Percentiles rank a stretch among this genome's conserved stretches.
These are phyloP conservation scores for Cinclus mexicanus DNA, from an alignment of 2,113 vertebrate species.

Conservation along the genomic window DNA sequence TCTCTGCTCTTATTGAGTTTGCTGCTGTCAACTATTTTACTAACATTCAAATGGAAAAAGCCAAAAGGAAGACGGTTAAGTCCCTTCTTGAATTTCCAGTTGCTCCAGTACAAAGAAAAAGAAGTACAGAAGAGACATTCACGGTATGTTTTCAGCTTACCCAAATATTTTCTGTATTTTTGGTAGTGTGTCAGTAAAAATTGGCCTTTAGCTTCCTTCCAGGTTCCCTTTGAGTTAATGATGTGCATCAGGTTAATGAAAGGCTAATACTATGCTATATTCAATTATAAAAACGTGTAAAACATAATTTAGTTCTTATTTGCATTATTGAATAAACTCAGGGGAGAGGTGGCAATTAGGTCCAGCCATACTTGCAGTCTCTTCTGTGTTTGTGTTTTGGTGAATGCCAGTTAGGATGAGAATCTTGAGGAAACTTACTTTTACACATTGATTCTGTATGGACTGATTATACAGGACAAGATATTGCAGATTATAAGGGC, in stretches of 20 bases:
- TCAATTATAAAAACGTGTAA: neutral
- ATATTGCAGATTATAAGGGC: neutral
- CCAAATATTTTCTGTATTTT: neutral
- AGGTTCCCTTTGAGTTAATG: neutral
- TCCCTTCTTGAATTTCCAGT: conserved; percentile 78
- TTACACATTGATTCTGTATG: neutral
- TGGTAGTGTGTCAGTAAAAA: neutral
- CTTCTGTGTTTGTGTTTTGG: neutral
- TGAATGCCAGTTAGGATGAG: neutral
- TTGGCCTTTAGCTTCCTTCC: neutral
- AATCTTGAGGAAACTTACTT: neutral
- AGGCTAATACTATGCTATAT: neutral
- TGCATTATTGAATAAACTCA: neutral
- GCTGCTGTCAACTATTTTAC: conserved; percentile 99
- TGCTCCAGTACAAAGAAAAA: conserved; percentile 77
- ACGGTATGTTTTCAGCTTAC: conserved; percentile 75
- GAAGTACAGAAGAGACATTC: conserved; percentile 77
- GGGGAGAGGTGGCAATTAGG: neutral
- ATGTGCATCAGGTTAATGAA: neutral
- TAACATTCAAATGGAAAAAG: conserved; percentile 87
- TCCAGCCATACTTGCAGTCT: neutral
- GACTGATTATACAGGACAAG: neutral
- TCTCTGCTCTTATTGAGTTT: conserved; percentile 98
- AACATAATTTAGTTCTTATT: neutral
- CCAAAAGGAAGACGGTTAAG: conserved; percentile 88